Base-by-base conservation (phyloP, 2,888 invertebrate species). In the Neoascia interrupta region DNA sequence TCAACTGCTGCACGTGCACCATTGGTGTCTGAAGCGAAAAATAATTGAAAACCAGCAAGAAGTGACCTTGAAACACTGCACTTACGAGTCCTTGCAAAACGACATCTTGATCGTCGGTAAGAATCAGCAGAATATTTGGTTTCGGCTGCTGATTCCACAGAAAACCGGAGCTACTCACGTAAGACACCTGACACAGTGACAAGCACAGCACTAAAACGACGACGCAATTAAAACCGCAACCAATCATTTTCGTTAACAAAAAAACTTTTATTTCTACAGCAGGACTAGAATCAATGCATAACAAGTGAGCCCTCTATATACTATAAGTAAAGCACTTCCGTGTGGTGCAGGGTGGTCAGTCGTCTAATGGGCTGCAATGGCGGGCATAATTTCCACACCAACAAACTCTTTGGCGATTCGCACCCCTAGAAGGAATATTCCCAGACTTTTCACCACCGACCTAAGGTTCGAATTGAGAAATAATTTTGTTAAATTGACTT, bases 41-140 rank as follows among this genome's bases (percentile, higher is more conserved):
- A 8, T 34, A 41, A 49, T 15, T 3, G n/a, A 5, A 34, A 26
- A 23, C 15, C n/a, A n/a, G n/a, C n/a, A n/a, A n/a, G n/a, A n/a
- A n/a, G n/a, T n/a, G n/a, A n/a, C n/a, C n/a, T n/a, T n/a, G n/a
- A 6, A 13, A 49, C 1, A n/a, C n/a, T n/a, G 11, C 43, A 90
- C 91, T 90, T 90, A 94, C 94, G 92, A 95, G 91, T 53, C 95
- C 94, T 86, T 93, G 92, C 49, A 97, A 88, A n/a, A 91, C 89
- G 2, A 92, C 89, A 90, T 97, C 97, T 87, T 96, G 96, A 89
- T 97, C 97, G 86, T 97, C 97, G 0, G 95, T 95, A 54, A 97
- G 84, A 82, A 97, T 90, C 34, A 96, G 85, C 43, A 97, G 90
- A 85, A 97, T 92, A 89, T 96, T 97, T 21, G 94, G 93, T 28